These are phyloP conservation scores for Lasioglossum baleicum DNA, from an alignment of 1,140 invertebrate genomes.

Conservation along the genomic window DNA sequence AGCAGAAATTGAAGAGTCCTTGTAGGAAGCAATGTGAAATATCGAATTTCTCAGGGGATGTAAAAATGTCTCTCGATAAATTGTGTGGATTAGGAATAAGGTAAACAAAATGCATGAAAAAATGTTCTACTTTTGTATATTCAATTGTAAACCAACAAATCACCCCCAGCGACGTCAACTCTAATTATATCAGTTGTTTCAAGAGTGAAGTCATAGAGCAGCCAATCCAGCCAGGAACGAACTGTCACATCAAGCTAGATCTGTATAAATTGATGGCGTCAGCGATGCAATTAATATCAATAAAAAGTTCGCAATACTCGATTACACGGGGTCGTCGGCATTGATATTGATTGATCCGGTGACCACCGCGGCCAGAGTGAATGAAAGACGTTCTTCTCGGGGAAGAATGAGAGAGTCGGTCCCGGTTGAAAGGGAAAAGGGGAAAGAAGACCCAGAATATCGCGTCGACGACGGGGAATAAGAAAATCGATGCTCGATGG, in stretches of 20 bases:
- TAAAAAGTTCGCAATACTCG: conserved; percentile 24
- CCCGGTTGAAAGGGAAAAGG: conserved; percentile 35
- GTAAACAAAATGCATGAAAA: too few relatives aligned
- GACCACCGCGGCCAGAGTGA: neutral
- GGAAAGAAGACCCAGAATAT: conserved; percentile 27
- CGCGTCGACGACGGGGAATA: neutral
- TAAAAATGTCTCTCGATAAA: too few relatives aligned
- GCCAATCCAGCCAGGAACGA: neutral
- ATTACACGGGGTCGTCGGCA: conserved; percentile 21
- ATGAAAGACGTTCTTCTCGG: conserved; percentile 27
- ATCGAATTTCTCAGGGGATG: too few relatives aligned
- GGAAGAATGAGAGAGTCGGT: neutral
- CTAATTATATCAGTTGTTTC: too few relatives aligned
- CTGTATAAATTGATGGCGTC: neutral
- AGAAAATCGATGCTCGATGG: conserved; percentile 29
- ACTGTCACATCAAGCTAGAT: neutral
- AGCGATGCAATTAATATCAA: conserved; percentile 12
- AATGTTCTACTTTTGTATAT: too few relatives aligned
- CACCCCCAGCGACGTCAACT: too few relatives aligned
- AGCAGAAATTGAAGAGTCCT: too few relatives aligned
- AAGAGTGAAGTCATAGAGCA: too few relatives aligned
- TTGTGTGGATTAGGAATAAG: too few relatives aligned
- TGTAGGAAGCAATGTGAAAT: too few relatives aligned
- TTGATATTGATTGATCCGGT: conserved; percentile 25
- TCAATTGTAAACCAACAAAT: too few relatives aligned